phyloP scores from a whole-genome alignment of 2,113 vertebrate species.

The Triplophysa siluroides region DNA sequence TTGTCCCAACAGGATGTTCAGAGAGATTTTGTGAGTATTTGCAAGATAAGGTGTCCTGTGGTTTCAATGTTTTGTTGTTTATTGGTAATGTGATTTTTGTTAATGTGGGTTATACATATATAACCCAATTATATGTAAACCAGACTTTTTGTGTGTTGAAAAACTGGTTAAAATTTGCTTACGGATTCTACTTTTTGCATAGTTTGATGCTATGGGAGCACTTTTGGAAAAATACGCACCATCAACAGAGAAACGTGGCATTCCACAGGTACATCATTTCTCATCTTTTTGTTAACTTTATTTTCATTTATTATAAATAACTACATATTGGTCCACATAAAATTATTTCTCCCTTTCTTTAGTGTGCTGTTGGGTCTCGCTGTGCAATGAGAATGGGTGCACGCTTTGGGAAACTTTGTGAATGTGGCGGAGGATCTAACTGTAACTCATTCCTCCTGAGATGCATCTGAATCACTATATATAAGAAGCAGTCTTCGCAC shows the following conservation, averaged over 20 bases:
- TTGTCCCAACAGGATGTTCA: constrained; percentile 61
- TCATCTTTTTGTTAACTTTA: not conserved
- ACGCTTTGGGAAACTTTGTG: constrained; percentile 79
- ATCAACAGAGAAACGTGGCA: constrained; percentile 70
- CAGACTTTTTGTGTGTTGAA: not conserved
- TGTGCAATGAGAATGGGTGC: constrained; percentile 78
- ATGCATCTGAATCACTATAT: constrained; percentile 67
- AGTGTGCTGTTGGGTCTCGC: constrained; percentile 65
- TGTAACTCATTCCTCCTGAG: constrained; percentile 81
- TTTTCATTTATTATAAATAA: not conserved
- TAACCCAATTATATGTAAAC: not conserved
- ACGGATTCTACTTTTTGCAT: not conserved
- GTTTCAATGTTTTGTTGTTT: not conserved
- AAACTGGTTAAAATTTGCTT: not conserved
- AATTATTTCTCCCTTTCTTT: not conserved
- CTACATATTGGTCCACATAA: not conserved
- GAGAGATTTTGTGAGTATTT: constrained; percentile 72
- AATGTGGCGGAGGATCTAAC: constrained; percentile 72
- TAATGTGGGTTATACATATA: not conserved
- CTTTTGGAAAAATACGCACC: constrained; percentile 67
- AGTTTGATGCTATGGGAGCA: constrained; percentile 74
- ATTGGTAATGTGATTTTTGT: not conserved
- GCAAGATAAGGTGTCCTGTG: not conserved
- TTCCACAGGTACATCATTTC: constrained; percentile 64
- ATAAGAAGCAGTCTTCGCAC: not conserved